These are phyloP conservation scores for Poecilobothrus nobilitatus DNA, from an alignment of 2,888 invertebrate genomes.

Conservation along the genomic window DNA sequence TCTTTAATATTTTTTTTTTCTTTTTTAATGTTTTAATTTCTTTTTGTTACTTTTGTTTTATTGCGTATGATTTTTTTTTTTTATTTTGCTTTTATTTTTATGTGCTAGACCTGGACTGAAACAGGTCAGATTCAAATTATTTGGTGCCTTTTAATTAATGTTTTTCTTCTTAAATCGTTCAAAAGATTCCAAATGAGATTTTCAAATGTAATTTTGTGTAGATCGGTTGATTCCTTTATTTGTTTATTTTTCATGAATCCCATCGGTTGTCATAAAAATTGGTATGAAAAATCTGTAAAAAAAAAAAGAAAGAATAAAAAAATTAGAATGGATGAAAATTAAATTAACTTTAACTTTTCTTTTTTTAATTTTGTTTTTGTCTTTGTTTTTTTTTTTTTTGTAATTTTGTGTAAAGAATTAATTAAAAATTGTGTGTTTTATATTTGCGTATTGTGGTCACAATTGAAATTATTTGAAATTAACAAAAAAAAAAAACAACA, in stretches of 20 bases:
- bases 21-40: not conserved
- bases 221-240: not conserved
- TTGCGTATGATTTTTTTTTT: not conserved
- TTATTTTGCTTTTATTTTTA: not conserved
- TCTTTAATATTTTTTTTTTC: not conserved
- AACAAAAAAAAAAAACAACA: not conserved
- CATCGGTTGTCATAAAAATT: not conserved
- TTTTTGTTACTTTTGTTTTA: not conserved
- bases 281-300: not conserved
- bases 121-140: not conserved
- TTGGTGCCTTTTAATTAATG: not conserved
- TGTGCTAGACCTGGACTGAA: not conserved
- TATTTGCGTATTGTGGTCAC: not conserved
- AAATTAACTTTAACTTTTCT: constrained; percentile 3
- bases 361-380: not conserved
- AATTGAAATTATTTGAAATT: constrained; percentile 1
- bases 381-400: not conserved
- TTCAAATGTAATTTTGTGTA: not conserved
- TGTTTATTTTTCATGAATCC: not conserved
- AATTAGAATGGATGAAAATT: not conserved
- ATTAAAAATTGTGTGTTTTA: not conserved
- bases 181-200: not conserved
- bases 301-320: not conserved
- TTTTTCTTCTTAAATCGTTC: not conserved
- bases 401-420: not conserved